Percentiles rank a stretch among this genome's conserved stretches.
Evolutionary conservation across 1,140 invertebrate genomes (phyloP).

Genomic region (Drosophila yakuba): DNA sequence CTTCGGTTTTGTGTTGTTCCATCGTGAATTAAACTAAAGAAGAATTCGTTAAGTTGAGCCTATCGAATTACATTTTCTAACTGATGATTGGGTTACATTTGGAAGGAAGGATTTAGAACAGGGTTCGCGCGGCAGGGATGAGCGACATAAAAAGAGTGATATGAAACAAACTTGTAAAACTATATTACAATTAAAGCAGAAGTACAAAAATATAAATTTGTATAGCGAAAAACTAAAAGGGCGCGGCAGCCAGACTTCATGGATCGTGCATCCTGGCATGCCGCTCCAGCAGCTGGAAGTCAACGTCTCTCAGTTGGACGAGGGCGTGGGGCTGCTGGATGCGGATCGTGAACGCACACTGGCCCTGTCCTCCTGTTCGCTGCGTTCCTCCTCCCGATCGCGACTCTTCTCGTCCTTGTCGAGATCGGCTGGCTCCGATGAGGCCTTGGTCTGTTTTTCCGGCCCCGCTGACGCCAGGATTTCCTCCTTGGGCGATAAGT

Average conservation of each 20-base stretch:
- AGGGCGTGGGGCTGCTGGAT: slow-evolving; percentile 72
- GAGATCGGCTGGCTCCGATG: slow-evolving; percentile 39
- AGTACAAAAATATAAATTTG: slow-evolving; percentile 60
- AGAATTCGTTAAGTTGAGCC: slow-evolving; percentile 75
- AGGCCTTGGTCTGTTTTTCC: slow-evolving; percentile 55
- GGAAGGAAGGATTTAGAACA: slow-evolving; percentile 1
- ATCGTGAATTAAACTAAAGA: slow-evolving; percentile 76
- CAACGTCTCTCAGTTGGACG: slow-evolving; percentile 62
- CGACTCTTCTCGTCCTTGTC: slow-evolving; percentile 77
- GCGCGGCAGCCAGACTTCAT: not conserved
- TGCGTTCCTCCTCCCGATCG: slow-evolving; percentile 68
- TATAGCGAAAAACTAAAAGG: slow-evolving; percentile 47
- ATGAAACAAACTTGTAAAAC: slow-evolving; percentile 72
- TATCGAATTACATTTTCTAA: slow-evolving; percentile 79
- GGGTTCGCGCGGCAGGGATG: slow-evolving; percentile 17
- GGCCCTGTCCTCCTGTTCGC: slow-evolving; percentile 62
- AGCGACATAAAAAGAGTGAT: slow-evolving; percentile 47
- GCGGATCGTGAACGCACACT: slow-evolving; percentile 59
- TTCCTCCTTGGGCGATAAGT: slow-evolving; percentile 79
- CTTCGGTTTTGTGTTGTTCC: slow-evolving; percentile 45
- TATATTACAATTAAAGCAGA: slow-evolving; percentile 72
- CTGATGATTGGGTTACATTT: slow-evolving; percentile 53
- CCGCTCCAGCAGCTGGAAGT: slow-evolving; percentile 1
- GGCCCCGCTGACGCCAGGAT: slow-evolving; percentile 32
- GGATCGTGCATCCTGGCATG: slow-evolving; percentile 10